Evolutionary conservation across 1,140 invertebrate genomes (phyloP), one percentile per base, ranked within the genome.

Genomic region (Aphaenogaster floridana): DNA sequence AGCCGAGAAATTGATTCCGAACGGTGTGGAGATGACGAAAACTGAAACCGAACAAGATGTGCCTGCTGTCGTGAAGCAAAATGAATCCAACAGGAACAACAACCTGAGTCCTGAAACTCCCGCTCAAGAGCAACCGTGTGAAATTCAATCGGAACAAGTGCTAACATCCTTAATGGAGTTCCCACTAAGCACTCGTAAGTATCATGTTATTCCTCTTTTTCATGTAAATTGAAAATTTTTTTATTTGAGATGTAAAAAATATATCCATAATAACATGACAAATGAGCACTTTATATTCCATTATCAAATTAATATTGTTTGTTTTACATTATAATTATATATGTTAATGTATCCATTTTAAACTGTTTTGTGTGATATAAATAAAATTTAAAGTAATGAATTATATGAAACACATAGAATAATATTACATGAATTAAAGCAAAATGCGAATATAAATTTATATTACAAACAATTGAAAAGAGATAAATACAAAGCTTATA

Each of bases 1-100:
- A 4, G n/a, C 78, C 7, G 91, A 94, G 7, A 93, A 94, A 68
- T 59, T 91, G 13, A 93, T 94, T 9, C 90, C 92, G 0, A 94
- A 95, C 69, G 94, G 94, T 2, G 90, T 94, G 7, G 94, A 95
- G 66, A 68, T 80, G 0, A 81, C 87, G 0, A 93, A 95, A 86
- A 42, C 86, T 1, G 89, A 94, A 66, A 39, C 87, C 0, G 94
- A 94, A 45, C 92, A 93, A 64, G 90, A 80, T 17, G 52, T 86
- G 13, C 54, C 81, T 61, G 54, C 61, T 74, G 57, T 79, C 63
- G 59, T 78, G 8, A 92, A 93, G 61, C 87, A 90, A 42, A 93
- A 50, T 5, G 93, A 94, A 45, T 79, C 89, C 13, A 94, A 93
- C 79, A 91, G 92, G 71, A 94, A 93, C 85, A 94, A 94, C 36